These are phyloP conservation scores for Hozukius guyotensis DNA, from an alignment of 2,797 vertebrate genomes.

Conservation along the genomic window DNA sequence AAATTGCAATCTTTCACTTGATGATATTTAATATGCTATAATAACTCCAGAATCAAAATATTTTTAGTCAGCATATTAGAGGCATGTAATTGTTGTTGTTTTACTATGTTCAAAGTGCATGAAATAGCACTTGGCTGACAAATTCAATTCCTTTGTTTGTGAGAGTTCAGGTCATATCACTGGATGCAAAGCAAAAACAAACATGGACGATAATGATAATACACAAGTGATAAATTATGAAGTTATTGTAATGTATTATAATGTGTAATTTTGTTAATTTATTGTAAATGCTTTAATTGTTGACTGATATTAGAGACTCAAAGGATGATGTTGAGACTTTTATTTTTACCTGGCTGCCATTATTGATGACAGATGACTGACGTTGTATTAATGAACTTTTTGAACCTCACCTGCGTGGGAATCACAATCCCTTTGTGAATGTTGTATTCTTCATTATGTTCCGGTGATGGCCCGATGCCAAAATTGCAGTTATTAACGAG, in stretches of 20 bases:
- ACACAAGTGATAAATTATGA: not conserved
- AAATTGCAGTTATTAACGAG: not conserved
- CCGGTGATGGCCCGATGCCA: not conserved
- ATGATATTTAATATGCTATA: not conserved
- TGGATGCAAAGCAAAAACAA: not conserved
- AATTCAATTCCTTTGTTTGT: not conserved
- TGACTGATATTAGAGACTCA: not conserved
- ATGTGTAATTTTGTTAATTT: not conserved
- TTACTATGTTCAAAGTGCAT: not conserved
- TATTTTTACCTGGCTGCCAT: not conserved
- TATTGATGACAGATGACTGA: not conserved
- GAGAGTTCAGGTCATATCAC: not conserved
- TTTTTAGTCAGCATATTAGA: constrained; percentile 2
- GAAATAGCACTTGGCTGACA: not conserved
- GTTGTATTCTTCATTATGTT: not conserved
- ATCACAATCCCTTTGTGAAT: not conserved
- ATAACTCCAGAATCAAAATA: not conserved
- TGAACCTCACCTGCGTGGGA: not conserved
- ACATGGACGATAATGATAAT: not conserved
- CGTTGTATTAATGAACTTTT: not conserved
- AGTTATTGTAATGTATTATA: not conserved
- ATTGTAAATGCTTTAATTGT: not conserved
- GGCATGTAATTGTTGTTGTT: constrained; percentile 5
- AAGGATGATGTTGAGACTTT: not conserved
- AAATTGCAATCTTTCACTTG: not conserved